Conservation (phyloP, 2,888 invertebrate species). For the Apamea crenata region DNA sequence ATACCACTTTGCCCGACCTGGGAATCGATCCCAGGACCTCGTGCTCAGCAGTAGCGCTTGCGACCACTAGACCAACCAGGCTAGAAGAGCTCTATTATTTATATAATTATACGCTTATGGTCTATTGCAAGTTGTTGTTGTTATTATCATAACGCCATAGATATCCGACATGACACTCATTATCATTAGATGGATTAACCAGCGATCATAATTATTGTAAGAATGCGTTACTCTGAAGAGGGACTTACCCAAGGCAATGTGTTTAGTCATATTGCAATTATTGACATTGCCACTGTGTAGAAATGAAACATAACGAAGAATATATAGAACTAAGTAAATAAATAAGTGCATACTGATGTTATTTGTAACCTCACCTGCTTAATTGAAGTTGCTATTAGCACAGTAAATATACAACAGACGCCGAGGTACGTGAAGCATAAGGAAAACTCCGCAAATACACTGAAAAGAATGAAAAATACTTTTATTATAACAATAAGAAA, state of each 20-base stretch:
- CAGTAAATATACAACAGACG: slow-evolving; percentile 94
- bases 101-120: background rate
- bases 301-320: background rate
- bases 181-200: slow-evolving; percentile 3
- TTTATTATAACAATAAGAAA: background rate
- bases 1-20: too few relatives aligned
- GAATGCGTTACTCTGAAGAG: background rate
- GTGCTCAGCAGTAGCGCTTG: too few relatives aligned
- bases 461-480: slow-evolving; percentile 70
- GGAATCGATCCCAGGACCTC: too few relatives aligned
- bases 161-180: background rate
- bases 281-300: background rate
- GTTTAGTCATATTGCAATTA: slow-evolving; percentile 14
- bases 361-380: slow-evolving; percentile 88
- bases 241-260: background rate
- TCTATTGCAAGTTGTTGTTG: background rate
- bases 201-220: slow-evolving; percentile 9
- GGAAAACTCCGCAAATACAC: slow-evolving; percentile 91
- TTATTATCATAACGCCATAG: background rate
- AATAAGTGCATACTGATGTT: slow-evolving; percentile 2
- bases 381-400: slow-evolving; percentile 93
- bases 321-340: slow-evolving; percentile 2
- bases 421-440: slow-evolving; percentile 93
- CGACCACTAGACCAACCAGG: too few relatives aligned
- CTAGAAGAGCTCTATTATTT: background rate